Base-by-base conservation (phyloP, 1,140 invertebrate species). In the Heterodera carotae region DNA sequence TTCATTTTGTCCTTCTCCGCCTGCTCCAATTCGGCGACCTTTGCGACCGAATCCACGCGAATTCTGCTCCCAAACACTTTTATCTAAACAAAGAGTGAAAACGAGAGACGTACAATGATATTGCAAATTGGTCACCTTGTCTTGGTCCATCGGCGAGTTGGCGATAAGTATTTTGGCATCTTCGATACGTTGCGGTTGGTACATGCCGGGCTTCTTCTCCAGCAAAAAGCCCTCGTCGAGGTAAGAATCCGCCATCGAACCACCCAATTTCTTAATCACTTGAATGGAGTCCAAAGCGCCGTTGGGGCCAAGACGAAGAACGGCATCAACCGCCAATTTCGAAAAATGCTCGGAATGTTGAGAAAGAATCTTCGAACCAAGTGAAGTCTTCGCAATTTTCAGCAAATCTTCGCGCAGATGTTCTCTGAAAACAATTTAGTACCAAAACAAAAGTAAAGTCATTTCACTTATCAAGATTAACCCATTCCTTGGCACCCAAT, bases 1-100 rank as follows among this genome's bases (percentile, higher is more conserved):
- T 97, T 98, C 97, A 99, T 99, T 87, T 99, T 99, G 86, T 98
- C 94, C 88, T 98, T 99, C 86, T 99, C 97, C 29, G 97, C 96
- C 34, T 93, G 86, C 90, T 99, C 97, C 67, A 99, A 89, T 88
- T 99, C 96, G 22, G 97, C 97, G 76, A 99, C 95, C 89, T 99
- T 98, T 2, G 96, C 93, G 90, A 98, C 93, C 0, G 95, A 97
- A 89, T 99, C 97, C 1, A 99, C 96, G 85, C 94, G 92, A 75
- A 99, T 95, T 81, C 94, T 92, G 22, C 96, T 97, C 71, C 96
- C 97, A 91, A 99, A 99, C n/a, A 99, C 90, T 86, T 88, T 82
- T 6, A 83, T 77, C 82, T 83, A 27, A 67, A 69, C 25, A 56
- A 25, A 48, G 48, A 79, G 72, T 76, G 22, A 75, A 68, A 25